Percentiles rank a stretch among this genome's conserved stretches.
Conservation (phyloP, 1,140 invertebrate genomes). For the Papilio machaon region DNA sequence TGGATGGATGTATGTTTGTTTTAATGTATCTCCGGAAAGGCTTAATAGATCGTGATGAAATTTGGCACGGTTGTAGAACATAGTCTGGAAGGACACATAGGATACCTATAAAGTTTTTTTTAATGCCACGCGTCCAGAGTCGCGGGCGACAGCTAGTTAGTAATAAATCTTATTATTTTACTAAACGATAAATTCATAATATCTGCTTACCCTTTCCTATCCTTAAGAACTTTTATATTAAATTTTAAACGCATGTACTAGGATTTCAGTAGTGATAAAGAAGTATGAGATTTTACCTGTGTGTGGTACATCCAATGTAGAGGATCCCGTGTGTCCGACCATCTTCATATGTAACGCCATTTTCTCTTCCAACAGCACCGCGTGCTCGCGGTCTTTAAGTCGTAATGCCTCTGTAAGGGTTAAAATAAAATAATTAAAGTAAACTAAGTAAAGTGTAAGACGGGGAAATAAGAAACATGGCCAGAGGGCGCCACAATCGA, state of each 20-base stretch:
- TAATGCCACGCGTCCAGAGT: no score
- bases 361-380: slow-evolving; percentile 93
- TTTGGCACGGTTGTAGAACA: no score
- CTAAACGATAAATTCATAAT: background rate
- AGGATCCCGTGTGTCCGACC: slow-evolving; percentile 84
- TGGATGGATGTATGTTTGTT: no score
- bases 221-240: background rate
- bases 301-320: slow-evolving; percentile 78
- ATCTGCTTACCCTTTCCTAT: background rate
- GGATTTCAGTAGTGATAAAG: slow-evolving; percentile 8
- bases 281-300: slow-evolving; percentile 61
- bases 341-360: slow-evolving; percentile 91
- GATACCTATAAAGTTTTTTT: no score
- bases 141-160: no score
- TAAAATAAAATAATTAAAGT: slow-evolving; percentile 1
- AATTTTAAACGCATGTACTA: background rate
- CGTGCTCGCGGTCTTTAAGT: slow-evolving; percentile 94
- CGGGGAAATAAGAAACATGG: no score
- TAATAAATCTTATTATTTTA: background rate
- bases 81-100: no score
- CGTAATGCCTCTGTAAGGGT: slow-evolving; percentile 82
- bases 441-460: no score
- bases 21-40: no score
- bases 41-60: no score
- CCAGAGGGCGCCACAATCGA: no score